Conservation (phyloP, 2,888 invertebrate species). For the Pseudococcus jackbeardsleyi region DNA sequence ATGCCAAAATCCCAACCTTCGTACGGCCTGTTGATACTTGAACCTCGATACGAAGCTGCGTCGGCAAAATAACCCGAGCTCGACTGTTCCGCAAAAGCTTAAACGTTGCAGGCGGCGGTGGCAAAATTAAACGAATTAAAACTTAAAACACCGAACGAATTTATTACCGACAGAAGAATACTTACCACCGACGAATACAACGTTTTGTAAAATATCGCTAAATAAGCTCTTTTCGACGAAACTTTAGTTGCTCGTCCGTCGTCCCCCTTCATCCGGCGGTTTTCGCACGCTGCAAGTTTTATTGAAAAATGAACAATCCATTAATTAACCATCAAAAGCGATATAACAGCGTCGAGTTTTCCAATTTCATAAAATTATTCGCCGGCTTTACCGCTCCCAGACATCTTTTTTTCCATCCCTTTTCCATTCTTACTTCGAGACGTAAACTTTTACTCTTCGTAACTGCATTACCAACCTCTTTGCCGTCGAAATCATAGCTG, state of each 20-base stretch:
- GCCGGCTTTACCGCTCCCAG: neutral
- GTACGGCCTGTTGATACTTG: conserved; percentile 2
- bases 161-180: conserved; percentile 43
- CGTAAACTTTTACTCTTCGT: neutral
- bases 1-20: neutral
- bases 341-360: conserved; percentile 13
- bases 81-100: neutral
- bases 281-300: conserved; percentile 15
- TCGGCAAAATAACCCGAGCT: neutral
- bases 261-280: neutral
- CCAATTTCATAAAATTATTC: conserved; percentile 15
- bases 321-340: conserved; percentile 43
- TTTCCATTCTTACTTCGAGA: neutral
- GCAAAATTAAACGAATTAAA: conserved; percentile 27
- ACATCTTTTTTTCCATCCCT: neutral
- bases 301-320: conserved; percentile 37
- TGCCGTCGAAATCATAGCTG: neutral
- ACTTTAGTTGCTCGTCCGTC: neutral
- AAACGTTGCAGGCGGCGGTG: neutral
- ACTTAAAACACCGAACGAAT: conserved; percentile 24
- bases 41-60: neutral
- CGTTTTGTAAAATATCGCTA: conserved; percentile 25
- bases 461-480: conserved; percentile 1
- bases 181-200: neutral
- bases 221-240: conserved; percentile 44